Evolutionary conservation across 64 coral and sea anemone genomes (phyloP).

Genomic region (Actinia tenebrosa): DNA sequence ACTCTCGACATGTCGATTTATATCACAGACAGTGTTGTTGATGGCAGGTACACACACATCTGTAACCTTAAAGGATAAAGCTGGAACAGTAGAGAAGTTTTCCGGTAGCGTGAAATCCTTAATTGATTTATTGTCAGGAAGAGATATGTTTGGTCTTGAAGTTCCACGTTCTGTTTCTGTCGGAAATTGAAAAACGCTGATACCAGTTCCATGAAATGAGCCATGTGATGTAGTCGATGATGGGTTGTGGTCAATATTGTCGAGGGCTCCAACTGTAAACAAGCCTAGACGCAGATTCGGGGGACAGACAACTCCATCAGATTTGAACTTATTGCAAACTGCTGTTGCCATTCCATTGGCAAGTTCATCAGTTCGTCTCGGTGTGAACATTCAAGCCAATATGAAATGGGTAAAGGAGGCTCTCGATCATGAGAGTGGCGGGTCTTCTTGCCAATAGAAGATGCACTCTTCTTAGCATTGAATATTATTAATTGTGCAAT

Average conservation of each 20-base stretch:
- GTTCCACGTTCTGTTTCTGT: neutral
- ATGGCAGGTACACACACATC: too few species aligned
- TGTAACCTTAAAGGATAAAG: neutral
- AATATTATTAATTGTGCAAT: too few species aligned
- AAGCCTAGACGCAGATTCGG: constrained; percentile 8
- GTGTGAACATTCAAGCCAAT: too few species aligned
- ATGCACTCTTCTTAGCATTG: too few species aligned
- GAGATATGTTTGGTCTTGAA: constrained; percentile 18
- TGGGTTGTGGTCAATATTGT: constrained; percentile 52
- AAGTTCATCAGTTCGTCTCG: constrained; percentile 19
- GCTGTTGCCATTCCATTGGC: constrained; percentile 28
- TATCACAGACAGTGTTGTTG: too few species aligned
- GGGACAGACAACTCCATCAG: constrained; percentile 43
- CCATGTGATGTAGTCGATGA: constrained; percentile 56
- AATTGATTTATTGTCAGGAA: neutral
- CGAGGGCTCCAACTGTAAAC: neutral
- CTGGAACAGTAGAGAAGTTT: constrained; percentile 44
- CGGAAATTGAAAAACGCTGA: constrained; percentile 47
- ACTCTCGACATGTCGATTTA: neutral
- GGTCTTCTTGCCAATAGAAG: too few species aligned
- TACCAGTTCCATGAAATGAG: constrained; percentile 50
- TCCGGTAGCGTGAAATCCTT: constrained; percentile 19
- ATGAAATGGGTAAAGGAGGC: too few species aligned
- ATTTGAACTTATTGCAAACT: constrained; percentile 20
- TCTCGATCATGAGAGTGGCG: too few species aligned